Evolutionary conservation across 2,888 invertebrate species (phyloP).

Genomic region (Hydrotaea diabolus): DNA sequence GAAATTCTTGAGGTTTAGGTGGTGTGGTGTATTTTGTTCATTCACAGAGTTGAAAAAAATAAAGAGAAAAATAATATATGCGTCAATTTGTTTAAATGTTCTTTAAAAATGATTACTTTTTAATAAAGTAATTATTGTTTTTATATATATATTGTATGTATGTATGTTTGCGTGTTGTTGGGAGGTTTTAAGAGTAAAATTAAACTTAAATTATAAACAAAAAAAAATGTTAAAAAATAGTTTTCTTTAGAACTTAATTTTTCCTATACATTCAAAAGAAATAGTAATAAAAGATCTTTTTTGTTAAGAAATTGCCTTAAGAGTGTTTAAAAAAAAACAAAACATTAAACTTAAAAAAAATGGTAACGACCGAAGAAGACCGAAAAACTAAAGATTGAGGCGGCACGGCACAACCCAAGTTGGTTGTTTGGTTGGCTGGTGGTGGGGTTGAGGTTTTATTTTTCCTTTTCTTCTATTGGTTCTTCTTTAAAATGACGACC

Average conservation of each 20-base stretch:
- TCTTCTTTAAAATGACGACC: background rate
- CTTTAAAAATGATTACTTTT: conserved; percentile 44
- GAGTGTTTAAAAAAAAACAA: background rate
- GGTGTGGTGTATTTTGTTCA: background rate
- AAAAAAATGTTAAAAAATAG: conserved; percentile 51
- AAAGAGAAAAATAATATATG: background rate
- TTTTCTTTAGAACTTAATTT: conserved; percentile 55
- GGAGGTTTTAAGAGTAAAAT: conserved; percentile 20
- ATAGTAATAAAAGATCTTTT: conserved; percentile 18
- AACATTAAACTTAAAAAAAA: background rate
- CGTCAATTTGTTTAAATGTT: background rate
- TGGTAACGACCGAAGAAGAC: background rate
- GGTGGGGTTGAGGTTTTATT: background rate
- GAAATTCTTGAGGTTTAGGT: conserved; percentile 31
- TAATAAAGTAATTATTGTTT: conserved; percentile 51
- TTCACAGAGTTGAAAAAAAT: conserved; percentile 30
- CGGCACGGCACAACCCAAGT: background rate
- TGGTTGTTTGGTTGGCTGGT: background rate
- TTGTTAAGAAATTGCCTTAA: conserved; percentile 34
- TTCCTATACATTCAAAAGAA: conserved; percentile 55
- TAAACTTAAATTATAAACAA: conserved; percentile 13
- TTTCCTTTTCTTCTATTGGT: no score
- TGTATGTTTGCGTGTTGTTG: conserved; percentile 16
- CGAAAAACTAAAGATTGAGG: background rate
- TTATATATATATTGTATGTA: conserved; percentile 10